Evolutionary conservation across 2,113 vertebrate species (phyloP).

Genomic region (Oreochromis spilurus): DNA sequence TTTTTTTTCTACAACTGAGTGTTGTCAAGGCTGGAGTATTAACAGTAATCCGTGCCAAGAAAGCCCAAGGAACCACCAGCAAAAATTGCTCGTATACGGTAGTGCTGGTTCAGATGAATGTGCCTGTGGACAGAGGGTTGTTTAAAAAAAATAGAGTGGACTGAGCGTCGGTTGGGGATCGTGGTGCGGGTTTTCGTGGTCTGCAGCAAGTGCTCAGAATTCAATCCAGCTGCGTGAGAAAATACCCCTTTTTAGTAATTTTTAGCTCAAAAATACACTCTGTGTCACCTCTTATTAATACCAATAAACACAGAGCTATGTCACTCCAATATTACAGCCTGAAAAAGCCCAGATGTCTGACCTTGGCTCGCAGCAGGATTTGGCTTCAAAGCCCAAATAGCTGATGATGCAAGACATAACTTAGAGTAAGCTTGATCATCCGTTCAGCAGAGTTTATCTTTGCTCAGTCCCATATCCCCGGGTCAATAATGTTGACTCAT

Average conservation of each 20-base stretch:
- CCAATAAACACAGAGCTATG: background rate
- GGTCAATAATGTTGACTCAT: slow-evolving; percentile 64
- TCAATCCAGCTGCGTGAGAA: background rate
- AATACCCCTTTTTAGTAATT: background rate
- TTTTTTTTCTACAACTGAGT: background rate
- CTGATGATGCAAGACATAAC: slow-evolving; percentile 51
- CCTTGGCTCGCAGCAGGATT: slow-evolving; percentile 46
- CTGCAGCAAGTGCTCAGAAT: background rate
- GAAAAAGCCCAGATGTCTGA: slow-evolving; percentile 26
- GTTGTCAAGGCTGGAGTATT: background rate
- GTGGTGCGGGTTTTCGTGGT: background rate
- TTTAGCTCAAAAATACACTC: background rate
- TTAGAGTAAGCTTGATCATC: slow-evolving; percentile 53
- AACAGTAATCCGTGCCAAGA: background rate
- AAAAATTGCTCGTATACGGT: background rate
- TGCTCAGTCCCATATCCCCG: slow-evolving; percentile 30
- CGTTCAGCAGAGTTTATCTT: slow-evolving; percentile 54
- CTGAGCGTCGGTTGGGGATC: background rate
- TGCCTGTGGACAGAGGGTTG: background rate
- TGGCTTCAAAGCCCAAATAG: slow-evolving; percentile 36
- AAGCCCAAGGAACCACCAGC: background rate
- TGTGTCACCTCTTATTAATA: background rate
- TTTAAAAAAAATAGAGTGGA: background rate
- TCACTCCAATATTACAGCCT: background rate
- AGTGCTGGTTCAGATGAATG: background rate